Evolutionary conservation across 35 echinoderm and acorn worm species (phyloP), one percentile per base, ranked within the genome.

Genomic region (Ophioderma brevispina): DNA sequence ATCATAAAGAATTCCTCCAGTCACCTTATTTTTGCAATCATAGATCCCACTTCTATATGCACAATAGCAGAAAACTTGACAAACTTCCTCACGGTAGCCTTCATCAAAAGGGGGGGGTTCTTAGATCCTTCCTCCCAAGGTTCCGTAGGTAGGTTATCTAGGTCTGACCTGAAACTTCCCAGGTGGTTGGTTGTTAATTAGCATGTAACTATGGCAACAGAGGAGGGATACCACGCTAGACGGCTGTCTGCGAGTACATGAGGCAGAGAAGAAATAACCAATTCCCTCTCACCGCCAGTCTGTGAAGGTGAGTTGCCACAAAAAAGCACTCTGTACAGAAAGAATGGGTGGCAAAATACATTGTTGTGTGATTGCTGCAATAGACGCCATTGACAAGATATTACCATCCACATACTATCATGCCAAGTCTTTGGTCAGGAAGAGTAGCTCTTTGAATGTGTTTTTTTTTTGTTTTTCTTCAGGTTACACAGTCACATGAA

Each of bases 41-140:
- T 87, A 1, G 79, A 64, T 32, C 95, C 96, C 96, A 35, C 76
- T 85, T 78, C 88, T 86, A 56, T 94, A 0, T 92, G 87, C n/a
- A 78, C 96, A 98, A 82, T 94, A 98, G 78, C 90, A 98, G 38
- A 98, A 95, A 78, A 98, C 40, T 98, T 98, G 90, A 98, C 18
- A 77, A 86, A 92, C 55, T 98, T 31, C 81, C 85, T 32, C 92
- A 37, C n/a, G n/a, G 84, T 94, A 94, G 18, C 96, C 96, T 87
- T 98, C 96, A 43, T 98, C 81, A 38, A n/a, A 98, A 98, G 0
- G 96, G 96, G 78, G n/a, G n/a, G n/a, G n/a, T n/a, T n/a, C 95
- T 98, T 36, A 87, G 83, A 17, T 90, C n/a, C 84, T 39, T 90
- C 92, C 17, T 94, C 96, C 1, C n/a, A n/a, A 98, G 78, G 83